A percentile compares a stretch with the other conserved stretches of the same genome.
Conservation (phyloP, 2,888 invertebrate genomes). For the Lepeophtheirus nordmannii region DNA sequence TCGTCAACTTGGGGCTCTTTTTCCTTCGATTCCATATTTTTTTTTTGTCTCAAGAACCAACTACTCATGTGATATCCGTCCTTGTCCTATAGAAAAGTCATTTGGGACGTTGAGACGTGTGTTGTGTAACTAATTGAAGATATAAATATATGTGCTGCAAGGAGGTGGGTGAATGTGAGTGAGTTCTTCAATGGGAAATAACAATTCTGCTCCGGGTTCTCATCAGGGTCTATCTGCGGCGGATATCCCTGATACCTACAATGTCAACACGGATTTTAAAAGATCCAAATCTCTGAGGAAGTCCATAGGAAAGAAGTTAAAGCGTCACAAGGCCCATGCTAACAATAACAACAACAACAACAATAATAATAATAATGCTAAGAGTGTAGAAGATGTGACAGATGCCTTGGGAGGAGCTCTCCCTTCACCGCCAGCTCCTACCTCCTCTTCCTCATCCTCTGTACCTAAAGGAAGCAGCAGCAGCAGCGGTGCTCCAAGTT, state of each 20-base stretch:
- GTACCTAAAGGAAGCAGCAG: not conserved
- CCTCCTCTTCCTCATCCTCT: not conserved
- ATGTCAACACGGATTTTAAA: slow-evolving; percentile 16
- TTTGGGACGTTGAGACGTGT: no score
- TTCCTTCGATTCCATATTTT: no score
- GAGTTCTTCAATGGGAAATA: not conserved
- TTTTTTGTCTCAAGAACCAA: no score
- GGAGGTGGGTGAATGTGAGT: no score
- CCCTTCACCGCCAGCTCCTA: not conserved
- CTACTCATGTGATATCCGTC: no score
- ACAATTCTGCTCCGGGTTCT: not conserved
- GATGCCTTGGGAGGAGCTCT: not conserved
- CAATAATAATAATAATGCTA: not conserved
- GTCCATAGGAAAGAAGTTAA: slow-evolving; percentile 18
- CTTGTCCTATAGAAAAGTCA: no score
- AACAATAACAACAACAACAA: not conserved
- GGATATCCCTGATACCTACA: not conserved
- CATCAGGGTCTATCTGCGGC: not conserved
- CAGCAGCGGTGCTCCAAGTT: not conserved
- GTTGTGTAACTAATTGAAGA: no score
- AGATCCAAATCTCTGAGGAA: slow-evolving; percentile 18
- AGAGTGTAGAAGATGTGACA: not conserved
- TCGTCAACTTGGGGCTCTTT: no score
- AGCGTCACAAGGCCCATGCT: not conserved
- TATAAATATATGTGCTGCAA: no score